Evolutionary conservation across 2,113 vertebrate species (phyloP), one percentile per base, ranked within the genome.

Genomic region (Aviceda subcristata): DNA sequence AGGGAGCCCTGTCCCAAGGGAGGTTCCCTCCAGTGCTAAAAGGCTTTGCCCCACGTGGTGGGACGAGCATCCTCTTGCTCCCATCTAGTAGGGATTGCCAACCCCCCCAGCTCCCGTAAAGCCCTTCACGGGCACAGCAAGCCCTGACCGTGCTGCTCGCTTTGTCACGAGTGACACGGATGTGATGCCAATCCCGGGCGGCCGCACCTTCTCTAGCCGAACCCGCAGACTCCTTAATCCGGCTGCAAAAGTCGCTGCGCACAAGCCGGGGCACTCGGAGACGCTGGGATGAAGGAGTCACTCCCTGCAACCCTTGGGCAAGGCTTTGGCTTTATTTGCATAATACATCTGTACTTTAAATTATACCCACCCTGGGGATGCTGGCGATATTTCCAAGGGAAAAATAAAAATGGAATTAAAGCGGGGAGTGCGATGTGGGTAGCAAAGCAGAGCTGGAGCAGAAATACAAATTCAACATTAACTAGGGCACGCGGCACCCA

Each of bases 311-410:
- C 87, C 84, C 85, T 32, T 38, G 51, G 71, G 87, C 85, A 90
- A 88, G 63, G 81, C 82, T 94, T 81, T 88, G 83, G 77, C 62
- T 66, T 45, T 27, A 91, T 96, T 80, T 97, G 90, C 84, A 79
- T 73, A 46, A 91, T 71, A 81, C 50, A 78, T 36, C 95, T 91
- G 92, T 72, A 59, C 84, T 92, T 91, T 15, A 86, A 67, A 84
- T 88, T 22, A 72, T 30, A 20, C 63, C 95, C 82, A 63, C 76
- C 51, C 87, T 1, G 11, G 92, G 89, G 73, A 79, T 19, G 68
- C 83, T 38, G 38, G 80, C 9, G 19, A 1, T 46, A 76, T 73
- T 92, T 92, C 84, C 95, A 93, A 93, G 84, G 80, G 87, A 59
- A 88, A 90, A 94, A 94, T 24, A 46, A 53, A 91, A 80, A 34